Base-by-base conservation (phyloP, 2,797 vertebrate genomes). In the Acipenser transmontanus region DNA sequence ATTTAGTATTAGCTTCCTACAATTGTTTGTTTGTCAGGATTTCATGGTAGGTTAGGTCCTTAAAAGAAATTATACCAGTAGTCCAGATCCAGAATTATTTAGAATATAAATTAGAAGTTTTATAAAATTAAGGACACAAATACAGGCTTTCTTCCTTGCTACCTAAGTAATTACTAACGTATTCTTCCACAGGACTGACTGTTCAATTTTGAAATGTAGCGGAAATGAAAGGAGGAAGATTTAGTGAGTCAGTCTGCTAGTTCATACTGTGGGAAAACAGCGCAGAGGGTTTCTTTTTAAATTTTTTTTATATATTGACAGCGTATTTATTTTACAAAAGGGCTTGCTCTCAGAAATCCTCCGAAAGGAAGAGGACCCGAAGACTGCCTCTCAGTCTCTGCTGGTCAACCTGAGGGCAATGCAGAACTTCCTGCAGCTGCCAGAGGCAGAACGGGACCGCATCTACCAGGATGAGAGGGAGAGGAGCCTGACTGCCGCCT, bases 301-400 rank as follows among this genome's bases (percentile, higher is more conserved):
- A 1, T 56, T 34, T 57, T 47, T 57, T 56, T 64, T 65, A 6
- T 12, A n/a, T 47, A 54, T n/a, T 65, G 63, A 65, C 6, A 2
- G 7, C 6, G 51, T 54, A 52, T 61, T 47, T n/a, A 47, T 13
- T 47, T 8, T 6, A 61, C 10, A 20, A 12, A 73, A 97, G 95
- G 95, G 95, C 76, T 89, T 98, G 86, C 91, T 98, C 74, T 98
- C 95, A 70, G 95, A 98, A 89, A 98, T 97, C 79, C 87, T 98
- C 73, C 87, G 95, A 52, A 98, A 98, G 80, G 95, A 98, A 87
- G 95, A 98, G 77, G 95, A 98, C 75, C 95, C 93, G 61, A 92
- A 94, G 83, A 93, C 91, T 13, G 95, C 95, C 7, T 97, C 95
- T 7, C 95, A 97, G 86, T 96, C 94, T 61, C 79, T 97, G 80